These are phyloP conservation scores for Phengaris arion DNA, from an alignment of 2,888 invertebrate genomes.

Conservation along the genomic window DNA sequence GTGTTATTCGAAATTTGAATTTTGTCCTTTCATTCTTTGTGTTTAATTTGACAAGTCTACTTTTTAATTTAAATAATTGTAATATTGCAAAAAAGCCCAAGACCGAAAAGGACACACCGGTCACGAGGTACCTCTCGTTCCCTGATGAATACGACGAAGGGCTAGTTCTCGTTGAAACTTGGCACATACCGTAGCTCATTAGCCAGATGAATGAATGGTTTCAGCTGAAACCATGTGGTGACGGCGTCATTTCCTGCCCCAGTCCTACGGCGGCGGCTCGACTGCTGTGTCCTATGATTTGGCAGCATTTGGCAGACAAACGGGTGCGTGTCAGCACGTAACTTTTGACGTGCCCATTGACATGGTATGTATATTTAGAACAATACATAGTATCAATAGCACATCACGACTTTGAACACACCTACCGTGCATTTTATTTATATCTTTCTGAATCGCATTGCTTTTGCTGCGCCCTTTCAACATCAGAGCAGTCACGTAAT, in stretches of 20 bases:
- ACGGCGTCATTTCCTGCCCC: constrained; percentile 6
- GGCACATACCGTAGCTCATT: not conserved
- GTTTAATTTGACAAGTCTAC: not conserved
- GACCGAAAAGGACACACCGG: not conserved
- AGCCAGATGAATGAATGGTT: constrained; percentile 12
- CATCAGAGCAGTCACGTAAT: constrained; percentile 14
- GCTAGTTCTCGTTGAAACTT: not conserved
- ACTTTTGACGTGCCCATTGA: constrained; percentile 8
- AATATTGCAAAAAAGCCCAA: not conserved
- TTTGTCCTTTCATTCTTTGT: no score
- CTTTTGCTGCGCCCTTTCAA: constrained; percentile 9
- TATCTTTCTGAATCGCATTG: constrained; percentile 12
- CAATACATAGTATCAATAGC: constrained; percentile 14
- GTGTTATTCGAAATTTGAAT: not conserved
- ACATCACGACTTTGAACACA: constrained; percentile 22
- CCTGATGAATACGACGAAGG: not conserved
- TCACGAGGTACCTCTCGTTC: not conserved
- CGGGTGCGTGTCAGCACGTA: constrained; percentile 3
- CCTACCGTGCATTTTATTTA: constrained; percentile 24
- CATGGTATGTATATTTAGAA: constrained; percentile 10
- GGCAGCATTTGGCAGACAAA: not conserved
- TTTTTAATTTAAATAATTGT: not conserved
- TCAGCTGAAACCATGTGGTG: not conserved
- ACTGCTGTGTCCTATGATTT: constrained; percentile 1
- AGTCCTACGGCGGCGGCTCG: constrained; percentile 15